These are phyloP conservation scores for Caenorhabditis sp. DNA, from an alignment of 2,888 invertebrate genomes.

Conservation along the genomic window DNA sequence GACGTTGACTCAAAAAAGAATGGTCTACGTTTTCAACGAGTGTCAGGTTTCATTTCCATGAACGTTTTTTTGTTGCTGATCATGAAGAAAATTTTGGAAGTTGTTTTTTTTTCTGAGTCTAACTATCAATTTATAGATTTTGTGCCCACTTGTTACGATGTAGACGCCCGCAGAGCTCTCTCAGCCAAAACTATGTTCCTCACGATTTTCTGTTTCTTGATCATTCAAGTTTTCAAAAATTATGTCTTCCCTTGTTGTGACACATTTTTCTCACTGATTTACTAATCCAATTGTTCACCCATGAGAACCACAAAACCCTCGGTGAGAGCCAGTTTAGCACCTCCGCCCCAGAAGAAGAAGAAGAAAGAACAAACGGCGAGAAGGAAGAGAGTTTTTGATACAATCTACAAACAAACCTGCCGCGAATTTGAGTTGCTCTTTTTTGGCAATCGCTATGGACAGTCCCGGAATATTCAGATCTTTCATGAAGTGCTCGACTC, in stretches of 20 bases:
- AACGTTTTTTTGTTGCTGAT: slow-evolving; percentile 18
- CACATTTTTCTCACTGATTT: slow-evolving; percentile 1
- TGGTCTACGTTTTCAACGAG: neutral
- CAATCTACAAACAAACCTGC: slow-evolving; percentile 75
- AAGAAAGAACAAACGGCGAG: slow-evolving; percentile 37
- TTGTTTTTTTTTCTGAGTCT: no score
- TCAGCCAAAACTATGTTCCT: neutral
- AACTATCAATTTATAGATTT: no score
- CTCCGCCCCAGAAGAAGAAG: slow-evolving; percentile 1
- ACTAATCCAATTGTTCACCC: slow-evolving; percentile 59
- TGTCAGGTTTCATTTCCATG: slow-evolving; percentile 43
- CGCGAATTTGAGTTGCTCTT: slow-evolving; percentile 82
- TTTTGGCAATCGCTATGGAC: slow-evolving; percentile 82
- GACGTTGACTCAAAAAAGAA: slow-evolving; percentile 25
- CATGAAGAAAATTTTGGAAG: neutral
- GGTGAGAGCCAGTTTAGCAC: slow-evolving; percentile 46
- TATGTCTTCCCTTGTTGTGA: neutral
- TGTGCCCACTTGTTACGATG: no score
- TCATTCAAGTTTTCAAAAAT: slow-evolving; percentile 4
- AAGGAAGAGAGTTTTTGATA: slow-evolving; percentile 33
- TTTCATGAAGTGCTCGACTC: slow-evolving; percentile 82
- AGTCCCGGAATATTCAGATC: slow-evolving; percentile 82
- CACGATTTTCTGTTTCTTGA: neutral
- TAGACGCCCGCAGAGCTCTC: no score
- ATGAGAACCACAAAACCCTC: slow-evolving; percentile 18